phyloP scores from a whole-genome alignment of 1,140 invertebrate species.

The Bursaphelenchus mucronatus region DNA sequence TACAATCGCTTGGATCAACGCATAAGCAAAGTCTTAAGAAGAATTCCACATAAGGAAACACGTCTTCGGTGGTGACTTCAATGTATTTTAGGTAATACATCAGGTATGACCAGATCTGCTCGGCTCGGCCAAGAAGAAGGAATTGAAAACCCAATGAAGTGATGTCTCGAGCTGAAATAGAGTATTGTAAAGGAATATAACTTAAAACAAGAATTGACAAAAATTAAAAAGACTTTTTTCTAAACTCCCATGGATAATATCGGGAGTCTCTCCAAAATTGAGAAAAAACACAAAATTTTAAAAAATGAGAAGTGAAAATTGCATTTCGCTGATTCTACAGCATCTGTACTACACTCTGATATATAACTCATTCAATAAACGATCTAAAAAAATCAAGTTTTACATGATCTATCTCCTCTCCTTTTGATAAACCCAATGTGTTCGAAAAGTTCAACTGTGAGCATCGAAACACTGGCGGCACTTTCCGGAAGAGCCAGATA shows the following conservation, averaged over 20 bases:
- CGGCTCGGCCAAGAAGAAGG: constrained; percentile 31
- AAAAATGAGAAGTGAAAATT: too few species aligned
- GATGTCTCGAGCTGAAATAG: constrained; percentile 24
- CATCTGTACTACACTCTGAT: too few species aligned
- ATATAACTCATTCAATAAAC: too few species aligned
- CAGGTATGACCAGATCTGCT: constrained; percentile 49
- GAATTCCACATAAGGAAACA: constrained; percentile 31
- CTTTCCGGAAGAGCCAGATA: constrained; percentile 44
- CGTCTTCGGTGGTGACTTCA: constrained; percentile 13
- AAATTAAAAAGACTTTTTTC: too few species aligned
- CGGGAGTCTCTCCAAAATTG: too few species aligned
- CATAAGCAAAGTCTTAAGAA: constrained; percentile 32
- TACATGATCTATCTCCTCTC: too few species aligned
- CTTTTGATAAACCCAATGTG: constrained; percentile 36
- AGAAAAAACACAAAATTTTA: too few species aligned
- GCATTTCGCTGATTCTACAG: too few species aligned
- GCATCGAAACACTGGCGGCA: constrained; percentile 29
- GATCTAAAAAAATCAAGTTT: too few species aligned
- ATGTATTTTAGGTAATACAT: constrained; percentile 38
- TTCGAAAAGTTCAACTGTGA: constrained; percentile 35
- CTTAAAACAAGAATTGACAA: too few species aligned
- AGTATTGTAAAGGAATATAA: too few species aligned
- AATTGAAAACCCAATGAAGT: constrained; percentile 44
- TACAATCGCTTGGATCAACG: constrained; percentile 19
- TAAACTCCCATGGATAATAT: too few species aligned